These are phyloP conservation scores for Neuroterus valhalla DNA, from an alignment of 1,140 invertebrate species.

Conservation along the genomic window DNA sequence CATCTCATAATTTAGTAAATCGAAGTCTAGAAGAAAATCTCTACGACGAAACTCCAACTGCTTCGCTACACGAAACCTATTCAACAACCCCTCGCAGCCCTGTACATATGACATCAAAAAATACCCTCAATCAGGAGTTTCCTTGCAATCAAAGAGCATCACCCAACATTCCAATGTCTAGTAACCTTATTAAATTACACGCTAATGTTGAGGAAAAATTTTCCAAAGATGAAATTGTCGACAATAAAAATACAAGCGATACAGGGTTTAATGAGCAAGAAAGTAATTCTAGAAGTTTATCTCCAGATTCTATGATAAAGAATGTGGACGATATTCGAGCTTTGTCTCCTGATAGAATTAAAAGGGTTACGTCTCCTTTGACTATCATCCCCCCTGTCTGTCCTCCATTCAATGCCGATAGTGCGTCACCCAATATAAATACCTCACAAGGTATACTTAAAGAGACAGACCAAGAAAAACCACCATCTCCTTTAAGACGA, in stretches of 20 bases:
- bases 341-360: neutral
- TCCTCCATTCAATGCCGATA: neutral
- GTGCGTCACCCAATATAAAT: neutral
- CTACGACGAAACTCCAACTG: conserved; percentile 61
- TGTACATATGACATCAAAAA: too few species aligned
- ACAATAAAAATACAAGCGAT: conserved; percentile 15
- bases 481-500: neutral
- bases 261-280: neutral
- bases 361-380: conserved; percentile 48
- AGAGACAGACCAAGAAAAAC: conserved; percentile 13
- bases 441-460: conserved; percentile 28
- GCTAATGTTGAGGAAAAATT: conserved; percentile 47
- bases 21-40: conserved; percentile 55
- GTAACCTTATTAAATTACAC: conserved; percentile 46
- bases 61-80: neutral
- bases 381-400: conserved; percentile 43
- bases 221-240: conserved; percentile 19
- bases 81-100: too few species aligned
- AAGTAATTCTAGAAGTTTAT: neutral
- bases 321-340: neutral
- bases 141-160: conserved; percentile 39
- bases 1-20: conserved; percentile 51
- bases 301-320: too few species aligned
- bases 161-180: conserved; percentile 51
- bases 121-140: conserved; percentile 30